Evolutionary conservation across 2,888 invertebrate species (phyloP), one percentile per base, ranked within the genome.

Genomic region (Monochamus alternatus): DNA sequence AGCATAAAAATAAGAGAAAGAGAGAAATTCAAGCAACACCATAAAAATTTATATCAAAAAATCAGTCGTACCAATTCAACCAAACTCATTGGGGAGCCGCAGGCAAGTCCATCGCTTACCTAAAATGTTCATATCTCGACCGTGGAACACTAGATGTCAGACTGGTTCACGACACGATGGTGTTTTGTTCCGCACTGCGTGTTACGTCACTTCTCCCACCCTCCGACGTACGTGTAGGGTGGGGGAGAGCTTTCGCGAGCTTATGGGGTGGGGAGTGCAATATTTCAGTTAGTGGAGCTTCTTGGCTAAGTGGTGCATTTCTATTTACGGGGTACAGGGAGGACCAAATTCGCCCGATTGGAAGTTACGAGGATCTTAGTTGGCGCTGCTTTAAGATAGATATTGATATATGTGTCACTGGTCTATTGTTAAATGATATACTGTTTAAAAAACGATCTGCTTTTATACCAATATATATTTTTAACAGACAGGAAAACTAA

Each of bases 121-220:
- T 89, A 89, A 87, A 87, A 89, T 89, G 88, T 89, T 89, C 89
- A 89, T 89, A 88, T 88, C 89, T 89, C 88, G 85, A 87, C 88
- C 84, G 87, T 84, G 84, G 86, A 87, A 88, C 89, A 88, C 88
- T 87, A 89, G 88, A 89, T 89, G 88, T 88, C 88, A 86, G 78
- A 79, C 79, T 79, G 79, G 76, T 79, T 73, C 77, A 66, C 72
- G 72, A 72, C 87, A 88, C 86, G 87, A 84, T 84, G 84, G 86
- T 87, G 87, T 88, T 88, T 88, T 88, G 88, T 88, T 89, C 89
- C 88, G 89, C 88, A 89, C 88, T 86, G 87, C 87, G 86, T 86
- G 87, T 85, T 87, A 89, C 89, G 89, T 89, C 88, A 89, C 67
- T 66, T 70, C 81, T 76, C 77, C 79, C 68, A 70, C 76, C 71